These are phyloP conservation scores for Chiroxiphia lanceolata DNA, from an alignment of 2,797 vertebrate genomes.

Conservation along the genomic window DNA sequence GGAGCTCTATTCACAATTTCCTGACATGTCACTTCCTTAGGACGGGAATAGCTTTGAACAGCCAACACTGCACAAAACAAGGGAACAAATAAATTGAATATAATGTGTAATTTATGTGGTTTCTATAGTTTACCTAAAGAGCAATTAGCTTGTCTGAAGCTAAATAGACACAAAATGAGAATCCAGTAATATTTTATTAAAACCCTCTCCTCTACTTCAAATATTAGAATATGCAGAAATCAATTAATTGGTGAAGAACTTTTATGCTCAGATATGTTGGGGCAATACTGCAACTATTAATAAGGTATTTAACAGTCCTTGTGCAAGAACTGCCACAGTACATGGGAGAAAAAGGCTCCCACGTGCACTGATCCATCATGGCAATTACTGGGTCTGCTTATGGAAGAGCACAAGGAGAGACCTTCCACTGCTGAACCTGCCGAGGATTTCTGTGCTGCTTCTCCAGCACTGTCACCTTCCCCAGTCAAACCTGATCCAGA, in stretches of 20 bases:
- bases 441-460: neutral
- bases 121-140: neutral
- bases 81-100: neutral
- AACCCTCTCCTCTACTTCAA: neutral
- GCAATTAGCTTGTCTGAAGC: neutral
- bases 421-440: neutral
- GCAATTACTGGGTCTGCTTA: neutral
- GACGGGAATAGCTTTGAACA: neutral
- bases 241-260: neutral
- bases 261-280: neutral
- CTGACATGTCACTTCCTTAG: neutral
- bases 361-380: neutral
- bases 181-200: neutral
- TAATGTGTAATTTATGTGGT: neutral
- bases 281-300: neutral
- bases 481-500: neutral
- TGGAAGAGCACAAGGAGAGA: rapidly evolving
- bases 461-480: neutral
- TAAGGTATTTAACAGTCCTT: neutral
- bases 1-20: neutral
- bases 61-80: neutral
- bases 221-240: neutral
- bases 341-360: neutral
- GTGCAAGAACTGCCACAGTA: neutral
- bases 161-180: neutral